Evolutionary conservation across 2,797 vertebrate genomes (phyloP).

Genomic region (Holocentrus rufus): DNA sequence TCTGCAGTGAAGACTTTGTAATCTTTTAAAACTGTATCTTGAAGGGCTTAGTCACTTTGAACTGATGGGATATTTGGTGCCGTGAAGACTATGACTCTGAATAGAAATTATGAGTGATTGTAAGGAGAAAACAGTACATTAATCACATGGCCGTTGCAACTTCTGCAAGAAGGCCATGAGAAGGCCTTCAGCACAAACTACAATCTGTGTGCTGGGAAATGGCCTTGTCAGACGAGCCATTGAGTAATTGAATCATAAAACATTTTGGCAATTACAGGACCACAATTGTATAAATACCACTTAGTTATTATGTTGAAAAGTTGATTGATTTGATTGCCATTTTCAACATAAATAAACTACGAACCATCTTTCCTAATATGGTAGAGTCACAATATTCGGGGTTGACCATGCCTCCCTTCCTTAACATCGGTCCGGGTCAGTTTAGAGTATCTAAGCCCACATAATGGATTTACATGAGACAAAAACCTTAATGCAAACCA

Average conservation of each 20-base stretch:
- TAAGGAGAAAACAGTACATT: slow-evolving; percentile 9
- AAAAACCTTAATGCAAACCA: slow-evolving; percentile 87
- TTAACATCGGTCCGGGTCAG: slow-evolving; percentile 50
- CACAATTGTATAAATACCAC: slow-evolving; percentile 12
- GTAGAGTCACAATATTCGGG: slow-evolving; percentile 53
- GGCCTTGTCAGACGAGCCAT: slow-evolving; percentile 16
- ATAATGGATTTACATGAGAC: slow-evolving; percentile 74
- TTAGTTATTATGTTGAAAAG: slow-evolving; percentile 20
- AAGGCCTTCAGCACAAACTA: slow-evolving; percentile 28
- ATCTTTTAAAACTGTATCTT: slow-evolving; percentile 64
- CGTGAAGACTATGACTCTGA: slow-evolving; percentile 47
- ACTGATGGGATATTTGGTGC: slow-evolving; percentile 49
- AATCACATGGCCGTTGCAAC: slow-evolving; percentile 25
- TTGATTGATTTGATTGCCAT: slow-evolving; percentile 28
- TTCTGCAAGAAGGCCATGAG: slow-evolving; percentile 11
- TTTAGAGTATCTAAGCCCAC: slow-evolving; percentile 77
- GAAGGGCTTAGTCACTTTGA: slow-evolving; percentile 74
- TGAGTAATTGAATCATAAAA: slow-evolving; percentile 32
- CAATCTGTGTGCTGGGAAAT: slow-evolving; percentile 29
- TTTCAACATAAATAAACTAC: slow-evolving; percentile 18
- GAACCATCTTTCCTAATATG: not conserved
- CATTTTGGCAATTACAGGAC: slow-evolving; percentile 26
- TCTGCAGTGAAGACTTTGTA: slow-evolving; percentile 64
- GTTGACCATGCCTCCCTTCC: slow-evolving; percentile 36
- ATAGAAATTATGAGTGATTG: slow-evolving; percentile 19